Evolutionary conservation across 2,888 invertebrate species (phyloP).

Genomic region (Agrotis clavis): DNA sequence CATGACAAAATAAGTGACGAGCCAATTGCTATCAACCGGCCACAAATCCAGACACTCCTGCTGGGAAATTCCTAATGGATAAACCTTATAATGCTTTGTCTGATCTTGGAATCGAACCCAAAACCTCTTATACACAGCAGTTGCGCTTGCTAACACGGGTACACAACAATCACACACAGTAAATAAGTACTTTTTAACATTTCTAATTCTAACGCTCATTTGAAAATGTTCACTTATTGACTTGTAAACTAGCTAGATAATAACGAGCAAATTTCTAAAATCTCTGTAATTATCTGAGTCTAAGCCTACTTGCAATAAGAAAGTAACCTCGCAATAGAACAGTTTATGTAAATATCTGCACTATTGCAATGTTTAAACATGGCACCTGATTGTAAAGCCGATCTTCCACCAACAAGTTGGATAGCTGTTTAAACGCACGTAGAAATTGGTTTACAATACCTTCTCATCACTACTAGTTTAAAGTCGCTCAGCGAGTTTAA

Average conservation of each 20-base stretch:
- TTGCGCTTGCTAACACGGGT: no score
- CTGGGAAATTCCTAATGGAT: no score
- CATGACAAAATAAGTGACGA: no score
- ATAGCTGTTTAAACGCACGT: background rate
- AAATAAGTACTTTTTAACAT: background rate
- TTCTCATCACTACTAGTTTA: no score
- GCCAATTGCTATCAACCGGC: no score
- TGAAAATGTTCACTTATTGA: background rate
- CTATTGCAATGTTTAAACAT: slow-evolving; percentile 52
- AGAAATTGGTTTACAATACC: background rate
- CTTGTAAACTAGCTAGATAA: background rate
- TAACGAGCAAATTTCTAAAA: slow-evolving; percentile 11
- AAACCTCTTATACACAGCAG: no score
- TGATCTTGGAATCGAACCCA: no score
- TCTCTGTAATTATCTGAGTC: slow-evolving; percentile 4
- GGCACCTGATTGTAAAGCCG: slow-evolving; percentile 41
- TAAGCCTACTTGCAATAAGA: slow-evolving; percentile 9
- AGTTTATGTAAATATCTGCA: slow-evolving; percentile 52
- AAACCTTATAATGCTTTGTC: no score
- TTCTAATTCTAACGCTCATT: background rate
- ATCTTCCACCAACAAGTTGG: background rate
- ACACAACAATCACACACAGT: background rate
- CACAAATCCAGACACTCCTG: no score
- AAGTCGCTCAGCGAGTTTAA: no score
- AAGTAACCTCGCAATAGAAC: slow-evolving; percentile 33